Base-by-base conservation (phyloP, 2,888 invertebrate species). In the Zelleria hepariella region DNA sequence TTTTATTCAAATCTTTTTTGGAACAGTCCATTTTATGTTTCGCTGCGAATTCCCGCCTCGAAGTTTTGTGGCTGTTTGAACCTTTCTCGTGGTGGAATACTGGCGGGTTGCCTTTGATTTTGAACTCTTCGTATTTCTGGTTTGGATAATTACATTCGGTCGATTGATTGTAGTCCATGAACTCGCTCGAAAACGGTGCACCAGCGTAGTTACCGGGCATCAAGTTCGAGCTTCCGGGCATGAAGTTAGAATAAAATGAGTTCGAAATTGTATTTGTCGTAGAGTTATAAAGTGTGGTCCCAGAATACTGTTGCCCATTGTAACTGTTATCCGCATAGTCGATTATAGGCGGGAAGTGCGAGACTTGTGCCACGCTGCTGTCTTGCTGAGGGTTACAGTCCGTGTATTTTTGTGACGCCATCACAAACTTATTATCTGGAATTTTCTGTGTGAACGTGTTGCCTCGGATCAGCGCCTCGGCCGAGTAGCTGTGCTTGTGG, bases 1-100 rank as follows among this genome's bases (percentile, higher is more conserved):
- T 87, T 65, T 88, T 87, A 65, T 62, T 82, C 0, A 81, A 71
- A 52, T 88, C 88, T 60, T 88, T 88, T 66, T 88, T 88, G n/a
- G 83, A 78, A 71, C 86, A 87, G 67, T 88, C 88, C 52, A 87
- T 64, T 68, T 88, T 88, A 63, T 88, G 88, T 69, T 88, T 88
- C 1, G 80, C 71, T n/a, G 79, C 73, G 0, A 84, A 75, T 62
- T 88, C 88, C 66, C 85, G 73, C 63, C 83, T 77, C 0, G 82
- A 75, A 63, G 71, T 79, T 65, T 84, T 86, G 63, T 81, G 85
- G 62, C 75, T 74, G 20, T 77, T 64, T 62, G 76, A 67, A 55
- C 73, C 66, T 69, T 86, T 88, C 2, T 87, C 88, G 59, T 82
- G 75, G 62, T 76, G 75, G 62, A 76, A 82, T 57, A 73, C 71